Evolutionary conservation across 2,797 vertebrate species (phyloP), one percentile per base, ranked within the genome.

Genomic region (Bovichtus variegatus): DNA sequence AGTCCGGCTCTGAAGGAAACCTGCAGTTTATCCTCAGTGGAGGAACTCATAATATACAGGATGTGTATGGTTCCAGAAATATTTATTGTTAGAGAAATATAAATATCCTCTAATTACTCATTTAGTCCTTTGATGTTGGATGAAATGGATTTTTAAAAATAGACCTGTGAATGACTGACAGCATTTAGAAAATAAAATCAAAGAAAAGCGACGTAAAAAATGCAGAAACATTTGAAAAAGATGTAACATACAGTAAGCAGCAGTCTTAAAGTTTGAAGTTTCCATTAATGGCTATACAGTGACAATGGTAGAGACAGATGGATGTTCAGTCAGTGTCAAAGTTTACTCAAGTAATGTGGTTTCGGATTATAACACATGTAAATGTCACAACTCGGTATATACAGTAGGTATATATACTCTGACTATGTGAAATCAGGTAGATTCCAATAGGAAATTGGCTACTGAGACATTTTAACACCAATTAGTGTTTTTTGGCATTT

Each of bases 131-230:
- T 85, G 41, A 79, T 68, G 70, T 72, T 25, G 25, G 55, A 74
- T 83, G 55, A 84, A 85, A 81, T 55, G 8, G 34, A 80, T 80
- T 65, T 81, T 21, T 69, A 23, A 47, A 67, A 78, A 63, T 53
- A 67, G 44, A 61, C 1, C 49, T 46, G 9, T 34, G 57, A 78
- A 40, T 81, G 57, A 75, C n/a, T 61, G 49, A 75, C 31, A 69
- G 44, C 47, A 68, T 74, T 82, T 55, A 68, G 27, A 76, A 55
- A 3, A 54, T n/a, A 60, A 58, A 58, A 12, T 23, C 46, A 79
- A 46, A 71, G n/a, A 55, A 72, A 70, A 38, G 31, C 6, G 58
- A 61, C 18, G 46, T 18, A 36, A 55, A 23, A 51, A 73, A 59
- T 8, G 23, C 13, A 2, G 53, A 55, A 16, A 50, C 41, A 68